These are phyloP conservation scores for Hippotragus niger DNA, from an alignment of 2,113 vertebrate species.

Conservation along the genomic window DNA sequence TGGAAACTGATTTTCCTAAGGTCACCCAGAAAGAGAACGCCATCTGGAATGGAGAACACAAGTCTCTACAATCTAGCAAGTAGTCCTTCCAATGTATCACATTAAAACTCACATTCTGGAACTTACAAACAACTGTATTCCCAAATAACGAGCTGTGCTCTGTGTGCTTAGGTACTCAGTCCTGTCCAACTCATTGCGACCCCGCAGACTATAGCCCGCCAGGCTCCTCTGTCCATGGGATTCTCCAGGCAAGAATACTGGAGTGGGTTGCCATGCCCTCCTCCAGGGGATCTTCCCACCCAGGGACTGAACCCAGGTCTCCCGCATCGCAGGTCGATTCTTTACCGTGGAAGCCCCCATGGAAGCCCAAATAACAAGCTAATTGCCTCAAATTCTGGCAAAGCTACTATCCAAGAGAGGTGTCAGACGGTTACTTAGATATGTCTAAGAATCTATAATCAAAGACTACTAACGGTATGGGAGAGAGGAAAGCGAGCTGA, in stretches of 20 bases:
- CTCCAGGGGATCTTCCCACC: background rate
- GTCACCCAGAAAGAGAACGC: background rate
- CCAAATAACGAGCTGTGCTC: background rate
- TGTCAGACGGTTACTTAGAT: background rate
- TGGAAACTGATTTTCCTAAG: background rate
- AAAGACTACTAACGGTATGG: background rate
- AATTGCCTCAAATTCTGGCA: background rate
- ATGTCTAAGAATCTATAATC: background rate
- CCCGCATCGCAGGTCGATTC: background rate
- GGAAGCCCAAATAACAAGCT: background rate
- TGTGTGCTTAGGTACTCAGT: background rate
- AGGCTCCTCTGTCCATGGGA: background rate
- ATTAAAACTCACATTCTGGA: background rate
- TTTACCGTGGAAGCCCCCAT: background rate
- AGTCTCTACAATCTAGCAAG: background rate
- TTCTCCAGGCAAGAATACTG: background rate
- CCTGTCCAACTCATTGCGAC: rapidly evolving
- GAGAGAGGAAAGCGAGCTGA: background rate
- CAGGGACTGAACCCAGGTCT: background rate
- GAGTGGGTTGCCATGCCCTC: background rate
- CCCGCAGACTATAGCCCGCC: rapidly evolving
- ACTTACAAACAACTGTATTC: background rate
- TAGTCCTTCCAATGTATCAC: background rate
- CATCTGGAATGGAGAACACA: background rate
- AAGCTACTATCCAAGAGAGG: background rate